Base-by-base conservation (phyloP, 2,888 invertebrate genomes). In the Chloroclystis v-ata region DNA sequence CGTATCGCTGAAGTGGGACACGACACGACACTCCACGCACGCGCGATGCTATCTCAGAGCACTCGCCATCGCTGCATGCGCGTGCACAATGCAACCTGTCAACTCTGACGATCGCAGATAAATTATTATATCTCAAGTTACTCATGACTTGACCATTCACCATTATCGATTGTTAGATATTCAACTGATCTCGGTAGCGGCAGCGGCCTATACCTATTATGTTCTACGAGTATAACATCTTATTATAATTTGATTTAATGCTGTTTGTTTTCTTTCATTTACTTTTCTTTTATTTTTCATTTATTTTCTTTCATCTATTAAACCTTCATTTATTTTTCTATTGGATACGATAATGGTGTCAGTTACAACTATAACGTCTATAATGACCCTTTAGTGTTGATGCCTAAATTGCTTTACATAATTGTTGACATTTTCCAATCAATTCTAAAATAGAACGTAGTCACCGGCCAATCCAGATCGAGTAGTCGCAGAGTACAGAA, bases 1-100 rank as follows among this genome's bases (percentile, higher is more conserved):
- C 74, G 67, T 57, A 65, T 60, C 52, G 42, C 63, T 67, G 69
- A 78, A 77, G 72, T 79, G 62, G 76, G 69, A 69, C 78, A 73
- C 57, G 26, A 58, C 63, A 65, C 59, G 59, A 67, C 67, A 66
- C 65, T 4, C 2, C 20, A 63, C 59, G 57, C 61, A 61, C 63
- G 20, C 65, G 43, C 47, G 59, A 61, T 63, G 59, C 50, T 67
- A 63, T 63, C 55, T 56, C 54, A 45, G 54, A 41, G 42, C 56
- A 63, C 61, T 69, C 60, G 58, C 62, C 61, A 61, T 37, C 61
- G 64, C 59, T 64, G 63, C 60, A 57, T 59, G 56, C 60, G 58
- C 61, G 60, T 52, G 55, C 61, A 60, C 59, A 60, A 50, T 57
- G 56, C 57, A 64, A 61, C 59, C 62, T 64, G 63, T 56, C 61